These are phyloP conservation scores for Phasia obesa DNA, from an alignment of 2,888 invertebrate genomes.

Conservation along the genomic window DNA sequence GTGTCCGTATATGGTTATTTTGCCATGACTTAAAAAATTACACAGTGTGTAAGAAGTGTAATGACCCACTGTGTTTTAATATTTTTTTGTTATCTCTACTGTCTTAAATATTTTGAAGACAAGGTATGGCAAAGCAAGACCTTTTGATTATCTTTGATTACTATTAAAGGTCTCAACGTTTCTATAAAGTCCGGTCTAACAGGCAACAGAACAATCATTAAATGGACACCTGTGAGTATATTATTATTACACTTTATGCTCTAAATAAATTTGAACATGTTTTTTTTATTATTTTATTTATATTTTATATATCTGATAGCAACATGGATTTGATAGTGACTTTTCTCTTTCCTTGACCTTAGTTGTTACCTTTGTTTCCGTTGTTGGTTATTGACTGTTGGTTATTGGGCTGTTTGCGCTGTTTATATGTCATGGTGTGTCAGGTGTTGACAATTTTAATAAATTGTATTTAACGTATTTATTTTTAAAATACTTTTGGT, in stretches of 20 bases:
- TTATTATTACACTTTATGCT: slow-evolving; percentile 78
- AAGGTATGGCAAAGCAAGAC: slow-evolving; percentile 56
- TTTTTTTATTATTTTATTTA: slow-evolving; percentile 6
- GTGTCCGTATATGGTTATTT: too few relatives aligned
- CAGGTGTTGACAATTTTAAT: slow-evolving; percentile 71
- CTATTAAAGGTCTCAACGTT: slow-evolving; percentile 67
- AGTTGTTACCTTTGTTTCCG: slow-evolving; percentile 28
- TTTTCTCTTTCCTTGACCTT: slow-evolving; percentile 56
- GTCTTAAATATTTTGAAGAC: slow-evolving; percentile 42
- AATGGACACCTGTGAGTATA: slow-evolving; percentile 80
- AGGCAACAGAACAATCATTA: slow-evolving; percentile 53
- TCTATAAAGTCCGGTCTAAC: slow-evolving; percentile 45
- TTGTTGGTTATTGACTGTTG: background rate
- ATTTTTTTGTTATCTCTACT: background rate
- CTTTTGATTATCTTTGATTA: slow-evolving; percentile 70
- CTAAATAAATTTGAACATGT: slow-evolving; percentile 45
- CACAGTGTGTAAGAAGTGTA: too few relatives aligned
- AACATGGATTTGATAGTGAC: slow-evolving; percentile 26
- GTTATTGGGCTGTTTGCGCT: background rate
- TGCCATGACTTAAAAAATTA: too few relatives aligned
- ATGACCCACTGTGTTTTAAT: slow-evolving; percentile 47
- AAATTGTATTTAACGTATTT: slow-evolving; percentile 63
- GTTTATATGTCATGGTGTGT: slow-evolving; percentile 52
- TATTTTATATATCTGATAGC: slow-evolving; percentile 26
- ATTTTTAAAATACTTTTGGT: slow-evolving; percentile 17